Percentiles rank a stretch among this genome's conserved stretches.
phyloP scores from a whole-genome alignment of 2,888 invertebrate species.

The Phaedon cochleariae region DNA sequence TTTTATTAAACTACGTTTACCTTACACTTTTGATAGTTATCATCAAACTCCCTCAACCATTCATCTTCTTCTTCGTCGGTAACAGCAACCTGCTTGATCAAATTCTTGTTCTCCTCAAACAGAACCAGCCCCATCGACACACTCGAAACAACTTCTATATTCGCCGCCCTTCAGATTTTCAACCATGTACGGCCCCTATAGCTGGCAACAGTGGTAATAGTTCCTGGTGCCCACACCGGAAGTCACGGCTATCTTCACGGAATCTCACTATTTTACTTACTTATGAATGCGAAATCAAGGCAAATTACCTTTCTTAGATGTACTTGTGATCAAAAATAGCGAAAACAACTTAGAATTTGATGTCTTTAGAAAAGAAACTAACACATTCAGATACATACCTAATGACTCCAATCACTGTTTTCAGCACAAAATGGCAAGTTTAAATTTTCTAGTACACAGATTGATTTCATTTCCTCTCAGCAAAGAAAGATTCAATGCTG shows the following conservation, averaged over 20 bases:
- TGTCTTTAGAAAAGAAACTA: too few relatives aligned
- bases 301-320: too few relatives aligned
- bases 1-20: neutral
- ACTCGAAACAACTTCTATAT: constrained; percentile 52
- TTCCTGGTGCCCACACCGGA: constrained; percentile 98
- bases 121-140: constrained; percentile 44
- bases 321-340: too few relatives aligned
- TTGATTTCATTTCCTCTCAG: too few relatives aligned
- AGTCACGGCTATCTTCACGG: constrained; percentile 94
- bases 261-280: constrained; percentile 95
- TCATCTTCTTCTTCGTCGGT: constrained; percentile 39
- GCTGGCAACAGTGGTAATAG: constrained; percentile 93
- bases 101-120: constrained; percentile 20
- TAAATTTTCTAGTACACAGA: too few relatives aligned
- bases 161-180: constrained; percentile 66
- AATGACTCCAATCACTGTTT: too few relatives aligned
- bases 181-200: constrained; percentile 99
- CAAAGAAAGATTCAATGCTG: too few relatives aligned
- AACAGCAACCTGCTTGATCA: constrained; percentile 26
- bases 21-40: neutral
- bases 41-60: neutral
- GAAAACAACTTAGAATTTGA: too few relatives aligned
- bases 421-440: too few relatives aligned
- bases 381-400: too few relatives aligned
- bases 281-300: too few relatives aligned